Base-by-base conservation (phyloP, 1,140 invertebrate genomes). In the Drosophila auraria region DNA sequence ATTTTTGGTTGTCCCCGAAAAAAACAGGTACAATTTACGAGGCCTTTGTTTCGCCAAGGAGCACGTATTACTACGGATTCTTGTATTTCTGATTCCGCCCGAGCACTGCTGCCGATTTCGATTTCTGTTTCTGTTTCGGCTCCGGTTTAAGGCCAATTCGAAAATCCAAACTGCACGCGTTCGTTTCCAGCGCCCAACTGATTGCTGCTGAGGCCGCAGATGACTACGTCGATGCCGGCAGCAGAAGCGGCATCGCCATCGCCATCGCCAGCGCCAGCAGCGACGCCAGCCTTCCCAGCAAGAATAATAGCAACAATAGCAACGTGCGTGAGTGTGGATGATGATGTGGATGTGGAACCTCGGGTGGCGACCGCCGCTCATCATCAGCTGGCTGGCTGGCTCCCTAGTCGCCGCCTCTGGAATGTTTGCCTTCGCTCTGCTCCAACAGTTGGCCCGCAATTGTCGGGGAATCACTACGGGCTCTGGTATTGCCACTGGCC, bases 111-210 rank as follows among this genome's bases (percentile, higher is more conserved):
- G 17, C 53, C 53, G 4, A 23, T 20, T 70, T 51, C 53, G 30
- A 70, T 59, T 47, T 59, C 42, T 40, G 54, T 38, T 33, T 30
- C 44, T 33, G 38, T 1, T 14, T 36, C 53, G 14, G 49, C 40
- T 73, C 63, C 3, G 66, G n/a, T 68, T 78, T 78, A 56, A 61
- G 45, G 44, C 51, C 44, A 82, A 64, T 71, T 66, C 36, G 75
- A 73, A 71, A 82, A 65, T 80, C 47, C 68, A 90, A 80, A 90
- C 86, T 90, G 86, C 75, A 82, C 86, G 82, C 86, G 71, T 80
- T 82, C 78, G 76, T 77, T 80, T 71, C 82, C 86, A 86, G 76
- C 65, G 71, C 68, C 53, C 86, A 86, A 90, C 86, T 89, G 86
- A 89, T 82, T 73, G 56, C 71, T 82, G 49, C 40, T 56, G 61